These are phyloP conservation scores for Scolopax mira DNA, from an alignment of 2,113 vertebrate species.

Conservation along the genomic window DNA sequence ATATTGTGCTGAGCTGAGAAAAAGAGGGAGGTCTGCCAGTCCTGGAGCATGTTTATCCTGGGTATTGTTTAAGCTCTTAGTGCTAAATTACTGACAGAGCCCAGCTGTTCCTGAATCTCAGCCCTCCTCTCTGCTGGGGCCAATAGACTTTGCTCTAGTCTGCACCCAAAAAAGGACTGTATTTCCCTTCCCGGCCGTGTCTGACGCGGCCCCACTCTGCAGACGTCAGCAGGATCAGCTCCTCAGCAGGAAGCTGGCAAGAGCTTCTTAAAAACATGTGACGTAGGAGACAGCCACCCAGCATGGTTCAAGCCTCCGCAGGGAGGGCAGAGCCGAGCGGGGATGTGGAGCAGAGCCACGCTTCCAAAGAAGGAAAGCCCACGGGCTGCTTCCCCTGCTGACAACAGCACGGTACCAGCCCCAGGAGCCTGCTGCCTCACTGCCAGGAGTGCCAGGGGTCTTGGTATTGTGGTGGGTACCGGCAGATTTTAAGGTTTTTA, in stretches of 20 bases:
- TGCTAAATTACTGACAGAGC: neutral
- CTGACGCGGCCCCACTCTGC: slow-evolving; percentile 32
- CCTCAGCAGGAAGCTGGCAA: neutral
- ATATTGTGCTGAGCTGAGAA: neutral
- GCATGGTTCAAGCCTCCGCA: neutral
- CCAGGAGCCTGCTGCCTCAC: rapidly evolving
- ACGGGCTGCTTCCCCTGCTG: neutral
- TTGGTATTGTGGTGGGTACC: neutral
- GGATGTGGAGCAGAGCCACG: neutral
- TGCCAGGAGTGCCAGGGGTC: neutral
- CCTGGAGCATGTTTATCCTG: neutral
- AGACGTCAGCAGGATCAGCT: slow-evolving; percentile 60
- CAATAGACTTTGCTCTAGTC: neutral
- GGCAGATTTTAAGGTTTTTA: neutral
- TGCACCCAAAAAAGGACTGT: slow-evolving; percentile 66
- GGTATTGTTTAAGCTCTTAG: neutral
- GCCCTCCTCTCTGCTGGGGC: neutral
- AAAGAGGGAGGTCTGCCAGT: slow-evolving; percentile 19
- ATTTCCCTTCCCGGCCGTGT: slow-evolving; percentile 33
- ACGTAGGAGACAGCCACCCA: neutral
- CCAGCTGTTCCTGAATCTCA: neutral
- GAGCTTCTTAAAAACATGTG: slow-evolving; percentile 28
- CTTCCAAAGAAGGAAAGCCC: slow-evolving; percentile 21
- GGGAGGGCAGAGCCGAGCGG: rapidly evolving
- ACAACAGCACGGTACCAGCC: neutral